These are phyloP conservation scores for Neocrepidodera transversa DNA, from an alignment of 2,888 invertebrate genomes.

Conservation along the genomic window DNA sequence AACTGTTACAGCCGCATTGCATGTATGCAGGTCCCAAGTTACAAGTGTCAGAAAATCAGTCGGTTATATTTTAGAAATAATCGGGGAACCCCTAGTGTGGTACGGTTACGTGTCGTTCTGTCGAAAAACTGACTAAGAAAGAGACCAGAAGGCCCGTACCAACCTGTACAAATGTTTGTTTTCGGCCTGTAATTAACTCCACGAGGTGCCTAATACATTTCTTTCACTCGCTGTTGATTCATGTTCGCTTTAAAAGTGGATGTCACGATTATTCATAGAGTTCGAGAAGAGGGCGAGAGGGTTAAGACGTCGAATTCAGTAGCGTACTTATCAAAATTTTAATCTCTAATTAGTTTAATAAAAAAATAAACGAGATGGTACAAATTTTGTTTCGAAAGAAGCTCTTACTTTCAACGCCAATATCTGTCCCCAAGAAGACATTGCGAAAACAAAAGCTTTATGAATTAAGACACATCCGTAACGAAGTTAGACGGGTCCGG, in stretches of 20 bases:
- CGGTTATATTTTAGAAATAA: constrained; percentile 55
- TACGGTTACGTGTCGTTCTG: constrained; percentile 48
- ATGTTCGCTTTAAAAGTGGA: constrained; percentile 40
- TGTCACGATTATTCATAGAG: constrained; percentile 38
- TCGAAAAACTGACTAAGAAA: constrained; percentile 51
- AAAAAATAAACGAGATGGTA: neutral
- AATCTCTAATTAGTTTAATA: too few species aligned
- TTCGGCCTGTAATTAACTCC: constrained; percentile 48
- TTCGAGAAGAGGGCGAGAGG: too few species aligned
- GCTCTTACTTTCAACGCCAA: constrained; percentile 54
- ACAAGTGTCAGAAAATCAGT: constrained; percentile 54
- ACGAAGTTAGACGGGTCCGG: constrained; percentile 53
- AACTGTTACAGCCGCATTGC: constrained; percentile 51
- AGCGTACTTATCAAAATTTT: constrained; percentile 10
- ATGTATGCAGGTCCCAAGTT: constrained; percentile 51
- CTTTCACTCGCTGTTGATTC: constrained; percentile 43
- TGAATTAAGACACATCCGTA: constrained; percentile 58
- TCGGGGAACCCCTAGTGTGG: constrained; percentile 37
- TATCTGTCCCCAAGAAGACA: constrained; percentile 51
- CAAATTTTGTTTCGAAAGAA: constrained; percentile 40
- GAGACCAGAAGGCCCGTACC: constrained; percentile 45
- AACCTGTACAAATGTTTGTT: constrained; percentile 51
- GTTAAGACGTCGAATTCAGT: constrained; percentile 22
- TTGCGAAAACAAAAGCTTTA: constrained; percentile 57
- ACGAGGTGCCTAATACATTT: constrained; percentile 50